phyloP scores from a whole-genome alignment of 2,113 vertebrate genomes.

The Struthio camelus region DNA sequence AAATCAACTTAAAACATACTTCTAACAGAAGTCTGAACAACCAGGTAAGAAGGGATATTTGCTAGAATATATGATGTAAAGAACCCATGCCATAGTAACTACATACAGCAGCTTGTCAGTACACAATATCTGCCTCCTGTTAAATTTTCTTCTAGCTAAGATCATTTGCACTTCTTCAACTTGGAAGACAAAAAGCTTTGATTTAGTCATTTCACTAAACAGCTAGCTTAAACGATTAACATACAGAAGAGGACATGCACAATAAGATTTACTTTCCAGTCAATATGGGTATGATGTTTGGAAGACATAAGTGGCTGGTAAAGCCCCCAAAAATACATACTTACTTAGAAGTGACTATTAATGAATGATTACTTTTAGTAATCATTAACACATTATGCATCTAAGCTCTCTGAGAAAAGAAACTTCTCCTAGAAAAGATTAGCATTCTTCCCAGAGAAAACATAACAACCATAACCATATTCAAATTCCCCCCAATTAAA shows the following conservation, averaged over 20 bases:
- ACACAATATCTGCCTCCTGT: background rate
- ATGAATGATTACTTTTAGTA: background rate
- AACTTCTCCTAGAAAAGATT: background rate
- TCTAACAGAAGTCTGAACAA: background rate
- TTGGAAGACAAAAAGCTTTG: background rate
- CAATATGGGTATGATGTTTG: background rate
- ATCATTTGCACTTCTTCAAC: background rate
- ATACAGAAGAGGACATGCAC: background rate
- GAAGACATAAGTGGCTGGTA: background rate
- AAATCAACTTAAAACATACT: background rate
- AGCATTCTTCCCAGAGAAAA: background rate
- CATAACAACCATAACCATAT: background rate
- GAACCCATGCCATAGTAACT: background rate
- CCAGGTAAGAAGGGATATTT: background rate
- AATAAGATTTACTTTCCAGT: background rate
- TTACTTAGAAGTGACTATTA: background rate
- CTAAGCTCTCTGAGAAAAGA: slow-evolving; percentile 10
- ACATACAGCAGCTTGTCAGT: background rate
- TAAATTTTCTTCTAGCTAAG: background rate
- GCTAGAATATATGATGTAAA: background rate
- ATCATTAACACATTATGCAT: background rate
- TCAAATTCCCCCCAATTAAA: background rate
- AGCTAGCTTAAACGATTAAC: background rate
- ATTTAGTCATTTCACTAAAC: background rate
- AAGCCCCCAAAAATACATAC: background rate